Conservation (phyloP, 2,113 vertebrate species). For the Sturnira hondurensis region DNA sequence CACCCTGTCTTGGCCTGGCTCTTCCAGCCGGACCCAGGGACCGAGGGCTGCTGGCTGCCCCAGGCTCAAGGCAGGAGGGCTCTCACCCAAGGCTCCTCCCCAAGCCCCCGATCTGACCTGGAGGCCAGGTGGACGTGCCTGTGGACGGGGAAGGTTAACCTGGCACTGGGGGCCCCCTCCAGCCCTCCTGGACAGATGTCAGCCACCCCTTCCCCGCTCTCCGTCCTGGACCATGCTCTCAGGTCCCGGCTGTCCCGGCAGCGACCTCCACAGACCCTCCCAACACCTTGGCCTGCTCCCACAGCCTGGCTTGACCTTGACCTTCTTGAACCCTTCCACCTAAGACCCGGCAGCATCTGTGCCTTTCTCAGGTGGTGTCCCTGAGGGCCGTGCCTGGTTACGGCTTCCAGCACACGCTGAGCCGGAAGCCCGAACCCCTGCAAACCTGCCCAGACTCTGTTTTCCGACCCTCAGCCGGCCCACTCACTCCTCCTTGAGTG, state of each 20-base stretch:
- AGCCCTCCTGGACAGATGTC: not conserved
- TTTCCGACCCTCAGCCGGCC: not conserved
- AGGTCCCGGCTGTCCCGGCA: not conserved
- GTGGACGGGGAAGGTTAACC: not conserved
- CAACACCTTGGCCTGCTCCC: not conserved
- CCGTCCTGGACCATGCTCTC: not conserved
- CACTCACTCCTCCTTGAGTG: not conserved
- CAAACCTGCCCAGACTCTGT: rapidly evolving
- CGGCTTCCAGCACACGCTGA: not conserved
- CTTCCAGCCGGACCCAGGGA: not conserved
- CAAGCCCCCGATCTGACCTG: too few relatives aligned
- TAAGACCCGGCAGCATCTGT: not conserved
- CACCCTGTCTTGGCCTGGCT: not conserved
- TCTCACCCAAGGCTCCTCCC: not conserved
- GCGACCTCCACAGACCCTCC: not conserved
- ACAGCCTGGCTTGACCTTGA: not conserved
- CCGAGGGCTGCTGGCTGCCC: not conserved
- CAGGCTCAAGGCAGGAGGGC: not conserved
- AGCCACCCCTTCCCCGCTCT: rapidly evolving
- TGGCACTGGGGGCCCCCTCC: not conserved
- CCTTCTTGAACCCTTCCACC: not conserved
- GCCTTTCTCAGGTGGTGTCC: rapidly evolving
- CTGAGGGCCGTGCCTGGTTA: not conserved
- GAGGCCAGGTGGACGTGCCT: not conserved
- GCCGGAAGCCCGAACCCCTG: not conserved